Evolutionary conservation across 2,113 vertebrate genomes (phyloP).

Genomic region (Rhinolophus sinicus): DNA sequence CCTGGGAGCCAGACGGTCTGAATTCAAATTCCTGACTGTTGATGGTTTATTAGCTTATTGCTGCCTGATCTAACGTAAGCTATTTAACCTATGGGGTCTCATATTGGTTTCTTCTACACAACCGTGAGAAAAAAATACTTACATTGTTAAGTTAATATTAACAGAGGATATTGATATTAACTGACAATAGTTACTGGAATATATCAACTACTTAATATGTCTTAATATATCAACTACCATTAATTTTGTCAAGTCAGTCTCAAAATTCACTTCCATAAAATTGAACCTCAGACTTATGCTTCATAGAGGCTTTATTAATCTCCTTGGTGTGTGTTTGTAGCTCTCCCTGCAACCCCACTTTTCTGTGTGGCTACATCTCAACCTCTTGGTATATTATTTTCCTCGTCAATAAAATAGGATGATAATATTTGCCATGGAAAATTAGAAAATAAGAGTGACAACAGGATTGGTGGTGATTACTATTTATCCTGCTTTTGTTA

Average conservation of each 20-base stretch:
- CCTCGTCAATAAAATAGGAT: background rate
- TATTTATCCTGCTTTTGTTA: background rate
- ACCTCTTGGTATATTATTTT: background rate
- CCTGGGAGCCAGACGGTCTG: background rate
- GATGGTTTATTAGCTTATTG: background rate
- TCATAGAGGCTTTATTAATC: background rate
- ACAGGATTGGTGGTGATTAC: background rate
- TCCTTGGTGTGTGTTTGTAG: background rate
- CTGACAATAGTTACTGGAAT: background rate
- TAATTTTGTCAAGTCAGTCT: background rate
- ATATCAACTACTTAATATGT: too few species aligned
- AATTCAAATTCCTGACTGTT: background rate
- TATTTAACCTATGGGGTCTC: background rate
- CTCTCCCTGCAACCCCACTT: background rate
- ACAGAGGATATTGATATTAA: background rate
- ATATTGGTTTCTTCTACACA: background rate
- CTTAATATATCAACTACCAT: background rate
- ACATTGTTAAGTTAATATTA: background rate
- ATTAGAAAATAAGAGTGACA: background rate
- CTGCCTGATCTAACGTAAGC: background rate
- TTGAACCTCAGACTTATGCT: background rate
- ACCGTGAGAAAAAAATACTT: background rate
- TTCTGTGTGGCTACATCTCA: background rate
- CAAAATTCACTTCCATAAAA: background rate
- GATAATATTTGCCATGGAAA: background rate